phyloP scores from a whole-genome alignment of 2,797 vertebrate genomes.

The Neosalanx taihuensis region DNA sequence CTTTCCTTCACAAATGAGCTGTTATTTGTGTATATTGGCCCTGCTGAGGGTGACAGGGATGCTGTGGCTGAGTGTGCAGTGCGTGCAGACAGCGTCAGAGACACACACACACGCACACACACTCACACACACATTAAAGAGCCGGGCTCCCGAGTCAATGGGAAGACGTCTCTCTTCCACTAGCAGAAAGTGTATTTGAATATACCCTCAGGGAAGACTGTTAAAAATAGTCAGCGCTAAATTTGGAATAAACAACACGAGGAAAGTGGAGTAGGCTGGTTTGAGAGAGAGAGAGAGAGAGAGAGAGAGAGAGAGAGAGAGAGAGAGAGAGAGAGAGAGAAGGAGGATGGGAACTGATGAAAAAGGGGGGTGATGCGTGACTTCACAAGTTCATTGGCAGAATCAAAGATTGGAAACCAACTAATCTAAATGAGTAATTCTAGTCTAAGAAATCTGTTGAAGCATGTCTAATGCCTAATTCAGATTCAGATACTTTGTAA shows the following conservation, averaged over 20 bases:
- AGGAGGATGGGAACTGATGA: slow-evolving; percentile 16
- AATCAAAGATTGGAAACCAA: neutral
- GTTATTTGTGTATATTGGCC: too few species aligned
- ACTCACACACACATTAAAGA: too few species aligned
- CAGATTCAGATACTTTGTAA: too few species aligned
- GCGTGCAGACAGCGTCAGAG: too few species aligned
- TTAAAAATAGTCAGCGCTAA: slow-evolving; percentile 73
- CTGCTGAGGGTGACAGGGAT: too few species aligned
- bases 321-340: neutral
- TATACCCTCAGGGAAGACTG: slow-evolving; percentile 62
- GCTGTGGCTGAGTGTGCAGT: too few species aligned
- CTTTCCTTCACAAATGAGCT: too few species aligned
- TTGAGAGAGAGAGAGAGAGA: slow-evolving; percentile 23
- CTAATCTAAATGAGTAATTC: neutral
- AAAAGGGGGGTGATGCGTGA: neutral
- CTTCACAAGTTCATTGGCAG: slow-evolving; percentile 20
- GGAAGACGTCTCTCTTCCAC: slow-evolving; percentile 28
- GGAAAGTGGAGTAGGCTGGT: slow-evolving; percentile 55
- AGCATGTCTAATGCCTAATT: too few species aligned
- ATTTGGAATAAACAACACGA: slow-evolving; percentile 71
- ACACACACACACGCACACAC: too few species aligned
- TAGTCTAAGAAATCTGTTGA: too few species aligned
- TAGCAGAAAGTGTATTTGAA: slow-evolving; percentile 70
- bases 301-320: neutral
- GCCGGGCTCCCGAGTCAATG: too few species aligned